Conservation (phyloP, 1,140 invertebrate species). For the Drosophila trapezifrons region DNA sequence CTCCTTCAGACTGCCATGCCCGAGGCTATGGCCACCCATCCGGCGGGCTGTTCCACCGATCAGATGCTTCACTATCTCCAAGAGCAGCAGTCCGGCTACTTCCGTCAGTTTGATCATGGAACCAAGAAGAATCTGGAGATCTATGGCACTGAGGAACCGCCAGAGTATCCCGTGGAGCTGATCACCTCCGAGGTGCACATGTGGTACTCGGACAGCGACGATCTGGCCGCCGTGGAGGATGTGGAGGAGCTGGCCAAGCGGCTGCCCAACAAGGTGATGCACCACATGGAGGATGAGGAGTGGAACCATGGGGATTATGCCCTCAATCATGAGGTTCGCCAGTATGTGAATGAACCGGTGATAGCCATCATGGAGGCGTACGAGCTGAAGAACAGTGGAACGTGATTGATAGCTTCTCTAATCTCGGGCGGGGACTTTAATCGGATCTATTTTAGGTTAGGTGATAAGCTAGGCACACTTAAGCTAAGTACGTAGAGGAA, state of each 20-base stretch:
- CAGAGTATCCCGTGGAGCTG: conserved; percentile 86
- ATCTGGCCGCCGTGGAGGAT: conserved; percentile 86
- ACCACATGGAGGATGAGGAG: conserved; percentile 84
- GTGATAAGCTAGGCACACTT: conserved; percentile 18
- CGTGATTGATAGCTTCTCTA: conserved; percentile 14
- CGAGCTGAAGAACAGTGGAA: conserved; percentile 18
- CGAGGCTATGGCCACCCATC: conserved; percentile 82
- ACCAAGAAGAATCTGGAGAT: conserved; percentile 83
- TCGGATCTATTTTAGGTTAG: conserved; percentile 23
- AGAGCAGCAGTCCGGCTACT: conserved; percentile 76
- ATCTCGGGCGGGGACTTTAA: conserved; percentile 14
- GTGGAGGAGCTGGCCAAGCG: conserved; percentile 85
- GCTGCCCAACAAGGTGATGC: conserved; percentile 81
- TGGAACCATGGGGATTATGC: conserved; percentile 88
- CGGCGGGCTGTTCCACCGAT: conserved; percentile 85
- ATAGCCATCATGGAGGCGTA: conserved; percentile 63
- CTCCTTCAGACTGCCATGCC: conserved; percentile 80
- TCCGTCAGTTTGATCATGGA: conserved; percentile 84
- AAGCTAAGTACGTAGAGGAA: not conserved
- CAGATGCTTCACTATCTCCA: conserved; percentile 85
- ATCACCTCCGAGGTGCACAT: conserved; percentile 87
- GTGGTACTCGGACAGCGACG: conserved; percentile 87
- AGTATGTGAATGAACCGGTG: conserved; percentile 65
- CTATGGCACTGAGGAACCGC: conserved; percentile 85
- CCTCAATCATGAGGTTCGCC: conserved; percentile 44